Percentiles rank a stretch among this genome's conserved stretches.
Evolutionary conservation across 2,888 invertebrate genomes (phyloP).

Genomic region (Drosophila diplacantha): DNA sequence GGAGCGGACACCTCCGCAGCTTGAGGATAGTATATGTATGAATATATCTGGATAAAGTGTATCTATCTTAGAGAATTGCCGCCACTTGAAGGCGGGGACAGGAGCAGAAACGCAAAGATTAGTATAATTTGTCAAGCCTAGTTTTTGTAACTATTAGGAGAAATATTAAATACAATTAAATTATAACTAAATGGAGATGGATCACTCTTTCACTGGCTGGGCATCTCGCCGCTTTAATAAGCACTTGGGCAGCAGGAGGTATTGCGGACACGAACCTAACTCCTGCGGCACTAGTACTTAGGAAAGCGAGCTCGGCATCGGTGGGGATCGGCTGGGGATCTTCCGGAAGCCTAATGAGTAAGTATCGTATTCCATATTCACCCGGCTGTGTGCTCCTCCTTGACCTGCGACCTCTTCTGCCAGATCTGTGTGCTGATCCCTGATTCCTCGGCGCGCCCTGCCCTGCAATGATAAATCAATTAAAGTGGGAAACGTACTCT

Average conservation of each 20-base stretch:
- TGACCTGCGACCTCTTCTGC: slow-evolving; percentile 6
- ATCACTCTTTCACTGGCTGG: slow-evolving; percentile 41
- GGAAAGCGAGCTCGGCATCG: slow-evolving; percentile 74
- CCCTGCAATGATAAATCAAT: slow-evolving; percentile 36
- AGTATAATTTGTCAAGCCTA: slow-evolving; percentile 69
- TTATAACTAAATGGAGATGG: slow-evolving; percentile 47
- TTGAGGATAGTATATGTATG: slow-evolving; percentile 37
- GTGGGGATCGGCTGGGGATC: background rate
- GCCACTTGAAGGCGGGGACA: slow-evolving; percentile 29
- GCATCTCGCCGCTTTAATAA: slow-evolving; percentile 79
- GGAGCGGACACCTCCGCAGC: slow-evolving; percentile 28
- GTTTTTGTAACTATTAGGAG: slow-evolving; percentile 68
- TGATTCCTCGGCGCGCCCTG: background rate
- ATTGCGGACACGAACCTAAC: slow-evolving; percentile 73
- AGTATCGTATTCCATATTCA: slow-evolving; percentile 21
- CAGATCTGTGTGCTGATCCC: slow-evolving; percentile 13
- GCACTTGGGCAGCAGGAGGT: slow-evolving; percentile 79
- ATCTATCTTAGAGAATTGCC: slow-evolving; percentile 63
- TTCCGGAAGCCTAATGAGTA: slow-evolving; percentile 1
- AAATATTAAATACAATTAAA: slow-evolving; percentile 56
- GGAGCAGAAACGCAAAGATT: slow-evolving; percentile 60
- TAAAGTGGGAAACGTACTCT: slow-evolving; percentile 10
- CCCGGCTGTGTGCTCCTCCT: slow-evolving; percentile 3
- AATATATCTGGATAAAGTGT: slow-evolving; percentile 33
- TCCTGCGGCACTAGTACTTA: slow-evolving; percentile 80